These are phyloP conservation scores for Rattus rattus DNA, from an alignment of 2,113 vertebrate species.

Conservation along the genomic window DNA sequence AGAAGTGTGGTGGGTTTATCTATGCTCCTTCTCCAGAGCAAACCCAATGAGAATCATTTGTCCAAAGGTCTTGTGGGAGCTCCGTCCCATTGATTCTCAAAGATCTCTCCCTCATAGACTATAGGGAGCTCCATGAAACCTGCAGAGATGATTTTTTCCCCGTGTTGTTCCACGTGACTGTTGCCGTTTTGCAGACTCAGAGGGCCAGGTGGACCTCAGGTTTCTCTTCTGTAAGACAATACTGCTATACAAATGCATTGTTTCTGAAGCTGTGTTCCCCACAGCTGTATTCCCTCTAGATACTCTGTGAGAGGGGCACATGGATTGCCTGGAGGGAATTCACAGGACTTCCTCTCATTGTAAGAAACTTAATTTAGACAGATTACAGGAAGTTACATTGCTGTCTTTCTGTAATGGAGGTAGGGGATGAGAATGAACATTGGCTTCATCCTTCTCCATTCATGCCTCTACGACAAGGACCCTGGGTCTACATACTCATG, in stretches of 20 bases:
- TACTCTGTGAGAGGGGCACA: background rate
- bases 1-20: conserved; percentile 18
- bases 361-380: background rate
- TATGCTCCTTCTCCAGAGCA: background rate
- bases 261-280: background rate
- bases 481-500: background rate
- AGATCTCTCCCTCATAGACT: background rate
- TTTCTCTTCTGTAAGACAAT: background rate
- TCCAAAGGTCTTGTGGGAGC: background rate
- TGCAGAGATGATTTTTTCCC: conserved; percentile 62
- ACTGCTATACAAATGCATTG: background rate
- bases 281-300: background rate
- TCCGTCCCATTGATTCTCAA: background rate
- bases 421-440: background rate
- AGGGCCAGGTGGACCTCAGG: background rate
- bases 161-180: conserved; percentile 48
- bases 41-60: conserved; percentile 43
- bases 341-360: background rate
- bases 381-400: background rate
- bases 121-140: conserved; percentile 20
- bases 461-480: background rate
- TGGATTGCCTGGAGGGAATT: background rate
- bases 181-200: background rate
- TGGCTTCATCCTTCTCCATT: background rate
- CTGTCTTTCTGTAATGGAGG: background rate